Conservation (phyloP, 2,113 vertebrate species). For the Anhinga anhinga region DNA sequence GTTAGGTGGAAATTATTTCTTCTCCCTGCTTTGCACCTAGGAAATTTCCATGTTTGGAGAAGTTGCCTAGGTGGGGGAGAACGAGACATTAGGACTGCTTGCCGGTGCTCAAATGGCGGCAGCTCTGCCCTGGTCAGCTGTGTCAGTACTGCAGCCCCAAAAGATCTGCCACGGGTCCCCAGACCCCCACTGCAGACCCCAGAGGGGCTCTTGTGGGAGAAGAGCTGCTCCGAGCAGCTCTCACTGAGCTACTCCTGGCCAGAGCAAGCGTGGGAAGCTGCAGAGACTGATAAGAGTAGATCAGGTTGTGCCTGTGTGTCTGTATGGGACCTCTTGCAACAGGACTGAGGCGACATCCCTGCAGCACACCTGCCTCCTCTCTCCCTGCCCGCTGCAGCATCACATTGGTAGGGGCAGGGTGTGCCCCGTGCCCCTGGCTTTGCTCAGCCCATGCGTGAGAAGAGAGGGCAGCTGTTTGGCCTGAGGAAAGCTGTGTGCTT, state of each 20-base stretch:
- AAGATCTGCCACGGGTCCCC: not conserved
- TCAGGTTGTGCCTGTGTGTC: not conserved
- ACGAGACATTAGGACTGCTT: not conserved
- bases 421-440: not conserved
- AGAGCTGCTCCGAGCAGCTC: not conserved
- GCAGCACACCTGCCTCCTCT: not conserved
- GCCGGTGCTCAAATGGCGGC: not conserved
- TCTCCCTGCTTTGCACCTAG: not conserved
- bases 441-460: not conserved
- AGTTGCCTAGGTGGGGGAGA: not conserved
- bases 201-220: not conserved
- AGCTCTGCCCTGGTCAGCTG: not conserved
- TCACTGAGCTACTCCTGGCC: not conserved
- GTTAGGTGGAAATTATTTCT: slow-evolving; percentile 3
- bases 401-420: not conserved
- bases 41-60: not conserved
- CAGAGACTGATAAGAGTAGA: not conserved
- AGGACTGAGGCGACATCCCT: not conserved
- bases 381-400: not conserved
- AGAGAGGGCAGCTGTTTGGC: not conserved
- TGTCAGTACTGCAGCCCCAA: not conserved
- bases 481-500: not conserved
- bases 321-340: not conserved
- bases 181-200: not conserved
- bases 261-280: accelerated